Evolutionary conservation across 2,113 vertebrate species (phyloP), one percentile per base, ranked within the genome.

Genomic region (Calyptomena viridis): DNA sequence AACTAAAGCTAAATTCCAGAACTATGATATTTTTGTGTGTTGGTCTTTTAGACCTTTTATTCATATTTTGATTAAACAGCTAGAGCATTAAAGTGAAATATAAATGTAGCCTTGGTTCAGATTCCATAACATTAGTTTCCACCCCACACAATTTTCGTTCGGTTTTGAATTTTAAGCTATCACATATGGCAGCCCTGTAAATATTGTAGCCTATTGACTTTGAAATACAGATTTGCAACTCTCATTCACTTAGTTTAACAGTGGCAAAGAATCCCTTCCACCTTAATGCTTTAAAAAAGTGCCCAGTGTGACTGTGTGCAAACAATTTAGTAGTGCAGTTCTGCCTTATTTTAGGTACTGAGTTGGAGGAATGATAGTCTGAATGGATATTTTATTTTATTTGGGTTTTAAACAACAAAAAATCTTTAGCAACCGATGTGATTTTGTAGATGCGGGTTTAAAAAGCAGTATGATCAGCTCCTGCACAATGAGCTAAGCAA

Each of bases 11-110:
- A 98, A 99, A 98, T 99, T 99, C 98, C 98, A 98, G 98, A 98
- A 98, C 98, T 98, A 97, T 98, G 98, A 98, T 98, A 98, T 98
- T 99, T 98, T 98, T 98, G 95, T 85, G 98, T 98, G 98, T 99
- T 98, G 98, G 98, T 98, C 98, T 98, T 97, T 97, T 96, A 97
- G 97, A 85, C 95, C 96, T 97, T 98, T 98, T 97, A 98, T 98
- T 98, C 98, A 95, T 97, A 98, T 98, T 99, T 99, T 98, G 98
- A 99, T 99, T 98, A 99, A 99, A 99, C 98, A 99, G 99, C 98
- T 98, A 98, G 98, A 99, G 99, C 98, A 99, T 99, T 99, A 99
- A 99, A 99, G 98, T 98, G 97, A 98, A 97, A 97, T 96, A 97
- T 95, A 97, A 98, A 97, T 97, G 97, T 96, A 96, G 97, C 92